Base-by-base conservation (phyloP, 2,888 invertebrate species). In the Lathronympha strigana region DNA sequence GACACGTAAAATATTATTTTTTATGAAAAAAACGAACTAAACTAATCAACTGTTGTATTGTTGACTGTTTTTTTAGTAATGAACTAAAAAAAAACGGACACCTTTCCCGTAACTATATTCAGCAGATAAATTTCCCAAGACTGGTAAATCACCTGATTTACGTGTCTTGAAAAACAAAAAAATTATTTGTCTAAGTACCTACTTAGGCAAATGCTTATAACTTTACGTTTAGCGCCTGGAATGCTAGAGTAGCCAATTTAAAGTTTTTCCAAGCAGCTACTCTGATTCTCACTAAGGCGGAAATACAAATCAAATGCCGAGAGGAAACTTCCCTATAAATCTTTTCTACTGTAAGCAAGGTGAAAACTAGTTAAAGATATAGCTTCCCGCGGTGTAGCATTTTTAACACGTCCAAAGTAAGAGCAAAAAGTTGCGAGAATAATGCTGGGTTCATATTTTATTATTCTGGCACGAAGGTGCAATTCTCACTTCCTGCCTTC, bases 401-500 rank as follows among this genome's bases (percentile, higher is more conserved):
- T 73, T 73, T 71, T 70, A 71, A 73, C 72, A 70, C 72, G 74
- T 76, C 68, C 67, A 67, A 66, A 67, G 69, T 67, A 71, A 74
- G 67, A 72, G 72, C 69, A 76, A 78, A 77, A 80, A 75, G 72
- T 75, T 69, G 63, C 55, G 50, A 64, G 60, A 61, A 61, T 58
- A 66, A 63, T 71, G 70, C 70, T 73, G 67, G 72, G 75, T 61
- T 66, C 73, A 71, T 72, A 77, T 78, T 78, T 78, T 80, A 77
- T 77, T 75, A 76, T 74, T 73, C 69, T 67, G 68, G 73, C 73
- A 74, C 72, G 73, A 72, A 73, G 69, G 73, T 71, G 74, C 73
- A 73, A 74, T 75, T 72, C 73, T 71, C 75, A 72, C 74, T 71
- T 71, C 55, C 68, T 67, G 66, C 45, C 63, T 60, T 62, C 51